Evolutionary conservation across 2,888 invertebrate species (phyloP).

Genomic region (Taphrorychus bicolor): DNA sequence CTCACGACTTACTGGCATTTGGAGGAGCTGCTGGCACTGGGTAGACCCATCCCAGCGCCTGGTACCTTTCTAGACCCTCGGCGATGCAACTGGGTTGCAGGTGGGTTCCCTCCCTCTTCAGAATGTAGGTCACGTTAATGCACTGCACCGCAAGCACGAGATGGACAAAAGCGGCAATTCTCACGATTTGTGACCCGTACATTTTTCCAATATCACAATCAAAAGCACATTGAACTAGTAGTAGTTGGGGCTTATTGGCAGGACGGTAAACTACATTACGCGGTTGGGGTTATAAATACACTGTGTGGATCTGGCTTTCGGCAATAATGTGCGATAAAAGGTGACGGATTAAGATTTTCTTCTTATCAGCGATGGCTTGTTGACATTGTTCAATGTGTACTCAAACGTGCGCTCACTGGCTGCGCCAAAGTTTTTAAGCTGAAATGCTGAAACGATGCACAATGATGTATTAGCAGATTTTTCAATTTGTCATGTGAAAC

Average conservation of each 20-base stretch:
- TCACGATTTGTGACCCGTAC: background rate
- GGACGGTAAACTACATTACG: slow-evolving; percentile 1
- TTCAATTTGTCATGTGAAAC: background rate
- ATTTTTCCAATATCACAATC: background rate
- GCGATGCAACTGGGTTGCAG: slow-evolving; percentile 53
- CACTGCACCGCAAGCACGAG: slow-evolving; percentile 11
- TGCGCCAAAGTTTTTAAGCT: no score
- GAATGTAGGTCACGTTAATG: slow-evolving; percentile 52
- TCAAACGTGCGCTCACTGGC: background rate
- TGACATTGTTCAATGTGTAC: slow-evolving; percentile 16
- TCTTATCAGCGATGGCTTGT: slow-evolving; percentile 26
- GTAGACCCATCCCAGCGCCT: slow-evolving; percentile 55
- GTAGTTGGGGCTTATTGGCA: slow-evolving; percentile 6
- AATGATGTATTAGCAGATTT: background rate
- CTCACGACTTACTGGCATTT: slow-evolving; percentile 50
- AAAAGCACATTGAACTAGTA: background rate
- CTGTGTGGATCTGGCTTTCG: slow-evolving; percentile 6
- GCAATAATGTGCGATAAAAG: slow-evolving; percentile 17
- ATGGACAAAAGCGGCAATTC: slow-evolving; percentile 1
- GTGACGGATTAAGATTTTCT: slow-evolving; percentile 24
- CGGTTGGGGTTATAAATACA: slow-evolving; percentile 16
- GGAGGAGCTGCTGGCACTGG: slow-evolving; percentile 51
- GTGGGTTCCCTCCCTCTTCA: slow-evolving; percentile 43
- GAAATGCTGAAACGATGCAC: background rate
- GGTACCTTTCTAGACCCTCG: slow-evolving; percentile 52